These are phyloP conservation scores for Chlorops oryzae DNA, from an alignment of 1,140 invertebrate genomes.

Conservation along the genomic window DNA sequence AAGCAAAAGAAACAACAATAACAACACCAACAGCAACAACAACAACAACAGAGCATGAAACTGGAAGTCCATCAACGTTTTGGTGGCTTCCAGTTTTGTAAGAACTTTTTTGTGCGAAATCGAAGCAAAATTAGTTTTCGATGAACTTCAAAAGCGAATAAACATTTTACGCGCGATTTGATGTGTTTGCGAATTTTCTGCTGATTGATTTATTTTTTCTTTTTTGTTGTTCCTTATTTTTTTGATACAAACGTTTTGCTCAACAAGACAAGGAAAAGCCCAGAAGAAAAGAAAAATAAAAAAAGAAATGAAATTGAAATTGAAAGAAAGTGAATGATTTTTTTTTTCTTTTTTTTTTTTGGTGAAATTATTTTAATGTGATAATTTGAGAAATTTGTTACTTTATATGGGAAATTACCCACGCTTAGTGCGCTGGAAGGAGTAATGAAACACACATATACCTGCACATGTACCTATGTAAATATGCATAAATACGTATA, in stretches of 20 bases:
- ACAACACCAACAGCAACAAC: background rate
- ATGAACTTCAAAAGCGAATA: slow-evolving; percentile 47
- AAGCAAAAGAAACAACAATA: background rate
- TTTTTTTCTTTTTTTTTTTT: background rate
- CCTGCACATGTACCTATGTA: background rate
- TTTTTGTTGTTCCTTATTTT: too few species aligned
- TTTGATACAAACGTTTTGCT: background rate
- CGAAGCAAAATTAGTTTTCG: slow-evolving; percentile 48
- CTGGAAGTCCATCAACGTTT: slow-evolving; percentile 6
- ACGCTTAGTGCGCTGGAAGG: background rate
- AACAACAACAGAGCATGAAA: too few species aligned
- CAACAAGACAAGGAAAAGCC: background rate
- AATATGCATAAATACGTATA: background rate
- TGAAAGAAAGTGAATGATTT: background rate
- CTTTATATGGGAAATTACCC: too few species aligned
- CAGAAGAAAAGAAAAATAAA: too few species aligned
- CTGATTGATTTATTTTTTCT: background rate
- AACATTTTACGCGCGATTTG: slow-evolving; percentile 30
- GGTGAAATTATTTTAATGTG: too few species aligned
- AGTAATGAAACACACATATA: background rate
- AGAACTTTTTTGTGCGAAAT: slow-evolving; percentile 46
- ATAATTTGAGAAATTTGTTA: too few species aligned
- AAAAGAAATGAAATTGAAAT: too few species aligned
- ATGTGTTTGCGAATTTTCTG: background rate
- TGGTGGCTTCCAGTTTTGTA: too few species aligned